These are phyloP conservation scores for Drosophila carrolli DNA, from an alignment of 1,140 invertebrate species.

Conservation along the genomic window DNA sequence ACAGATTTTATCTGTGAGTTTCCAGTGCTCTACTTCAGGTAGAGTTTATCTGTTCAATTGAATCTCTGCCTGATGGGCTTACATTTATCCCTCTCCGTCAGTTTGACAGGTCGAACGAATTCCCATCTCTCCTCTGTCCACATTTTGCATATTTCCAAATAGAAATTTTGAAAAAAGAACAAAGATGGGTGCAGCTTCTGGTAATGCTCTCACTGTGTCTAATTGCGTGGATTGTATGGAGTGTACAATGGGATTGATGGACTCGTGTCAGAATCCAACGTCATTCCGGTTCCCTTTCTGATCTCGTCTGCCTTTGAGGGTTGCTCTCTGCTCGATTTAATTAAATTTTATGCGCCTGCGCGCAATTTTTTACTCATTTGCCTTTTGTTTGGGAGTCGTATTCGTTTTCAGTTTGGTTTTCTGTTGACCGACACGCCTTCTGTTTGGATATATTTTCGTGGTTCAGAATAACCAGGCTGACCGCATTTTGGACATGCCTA, in stretches of 20 bases:
- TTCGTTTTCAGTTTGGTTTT: conserved; percentile 22
- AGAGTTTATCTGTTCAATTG: conserved; percentile 41
- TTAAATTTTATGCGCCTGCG: conserved; percentile 81
- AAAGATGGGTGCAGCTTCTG: conserved; percentile 38
- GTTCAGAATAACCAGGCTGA: conserved; percentile 11
- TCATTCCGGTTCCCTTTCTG: conserved; percentile 30
- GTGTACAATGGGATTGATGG: conserved; percentile 60
- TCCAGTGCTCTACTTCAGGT: conserved; percentile 7
- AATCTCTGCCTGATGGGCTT: conserved; percentile 34
- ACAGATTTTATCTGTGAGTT: conserved; percentile 27
- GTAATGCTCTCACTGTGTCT: conserved; percentile 68
- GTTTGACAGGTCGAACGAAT: conserved; percentile 50
- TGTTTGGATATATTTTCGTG: conserved; percentile 13
- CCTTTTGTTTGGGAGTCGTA: conserved; percentile 30
- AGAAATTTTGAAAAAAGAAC: conserved; percentile 37
- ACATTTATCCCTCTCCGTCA: conserved; percentile 25
- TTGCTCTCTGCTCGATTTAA: conserved; percentile 65
- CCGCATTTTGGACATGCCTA: conserved; percentile 29
- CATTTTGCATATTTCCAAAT: conserved; percentile 47
- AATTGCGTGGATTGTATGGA: conserved; percentile 71
- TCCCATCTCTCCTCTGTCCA: conserved; percentile 7
- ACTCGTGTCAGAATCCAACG: conserved; percentile 62
- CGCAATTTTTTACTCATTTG: conserved; percentile 77
- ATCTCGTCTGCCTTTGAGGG: conserved; percentile 35
- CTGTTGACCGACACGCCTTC: conserved; percentile 40